phyloP scores from a whole-genome alignment of 2,888 invertebrate genomes.

The Oxytorus armatus region DNA sequence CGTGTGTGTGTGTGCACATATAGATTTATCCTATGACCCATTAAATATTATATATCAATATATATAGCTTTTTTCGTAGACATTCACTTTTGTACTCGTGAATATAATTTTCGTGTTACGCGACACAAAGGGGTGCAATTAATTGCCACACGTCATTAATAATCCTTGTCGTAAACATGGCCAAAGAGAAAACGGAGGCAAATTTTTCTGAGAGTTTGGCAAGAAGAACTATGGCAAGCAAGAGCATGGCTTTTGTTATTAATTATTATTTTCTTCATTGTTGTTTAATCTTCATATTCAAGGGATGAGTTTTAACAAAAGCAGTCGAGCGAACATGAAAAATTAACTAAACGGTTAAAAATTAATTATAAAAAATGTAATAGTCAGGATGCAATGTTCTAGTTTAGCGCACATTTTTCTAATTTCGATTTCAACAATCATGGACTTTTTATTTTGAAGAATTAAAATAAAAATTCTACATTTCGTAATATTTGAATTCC shows the following conservation, averaged over 20 bases:
- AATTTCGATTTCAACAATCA: too few species aligned
- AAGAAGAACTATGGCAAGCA: conserved; percentile 14
- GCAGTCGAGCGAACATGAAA: not conserved
- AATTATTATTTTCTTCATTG: not conserved
- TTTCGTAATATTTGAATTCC: too few species aligned
- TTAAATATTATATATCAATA: not conserved
- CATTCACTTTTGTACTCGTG: conserved; percentile 6
- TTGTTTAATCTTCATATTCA: too few species aligned
- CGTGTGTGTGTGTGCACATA: not conserved
- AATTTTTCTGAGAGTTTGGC: conserved; percentile 8
- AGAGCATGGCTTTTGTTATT: conserved; percentile 2
- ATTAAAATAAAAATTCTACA: too few species aligned
- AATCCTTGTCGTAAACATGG: conserved; percentile 42
- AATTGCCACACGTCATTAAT: conserved; percentile 51
- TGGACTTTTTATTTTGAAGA: too few species aligned
- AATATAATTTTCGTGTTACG: conserved; percentile 22
- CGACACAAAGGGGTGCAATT: conserved; percentile 17
- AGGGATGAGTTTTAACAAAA: too few species aligned
- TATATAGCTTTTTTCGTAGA: too few species aligned
- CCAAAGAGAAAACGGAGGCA: not conserved
- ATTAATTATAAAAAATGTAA: too few species aligned
- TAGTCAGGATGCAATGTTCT: too few species aligned
- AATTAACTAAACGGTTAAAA: too few species aligned
- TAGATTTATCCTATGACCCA: conserved; percentile 45
- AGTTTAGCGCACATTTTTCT: too few species aligned